These are phyloP conservation scores for Anticlea derivata DNA, from an alignment of 2,888 invertebrate genomes.

Conservation along the genomic window DNA sequence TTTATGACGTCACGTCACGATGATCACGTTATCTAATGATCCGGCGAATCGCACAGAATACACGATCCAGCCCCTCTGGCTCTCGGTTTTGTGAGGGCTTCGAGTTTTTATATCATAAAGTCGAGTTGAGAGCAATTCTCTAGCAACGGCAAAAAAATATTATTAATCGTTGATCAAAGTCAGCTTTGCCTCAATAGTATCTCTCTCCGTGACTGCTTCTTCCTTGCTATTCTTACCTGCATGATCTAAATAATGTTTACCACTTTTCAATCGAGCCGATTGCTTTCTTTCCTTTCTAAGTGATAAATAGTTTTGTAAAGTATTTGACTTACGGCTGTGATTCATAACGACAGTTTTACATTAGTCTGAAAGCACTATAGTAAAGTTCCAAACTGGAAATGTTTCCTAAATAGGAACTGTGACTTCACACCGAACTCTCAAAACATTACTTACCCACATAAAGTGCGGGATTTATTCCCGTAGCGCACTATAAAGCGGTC, in stretches of 20 bases:
- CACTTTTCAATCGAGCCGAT: no score
- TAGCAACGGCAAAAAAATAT: no score
- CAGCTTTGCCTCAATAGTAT: no score
- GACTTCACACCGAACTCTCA: neutral
- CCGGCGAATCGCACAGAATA: neutral
- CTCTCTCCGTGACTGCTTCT: no score
- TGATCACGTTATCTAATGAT: neutral
- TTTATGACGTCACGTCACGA: neutral
- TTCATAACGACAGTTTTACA: no score
- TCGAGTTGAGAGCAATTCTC: neutral
- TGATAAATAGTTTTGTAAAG: no score
- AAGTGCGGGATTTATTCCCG: constrained; percentile 3
- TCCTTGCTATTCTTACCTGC: no score
- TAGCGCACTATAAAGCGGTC: neutral
- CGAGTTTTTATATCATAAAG: neutral
- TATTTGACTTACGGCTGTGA: no score
- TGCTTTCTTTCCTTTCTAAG: no score
- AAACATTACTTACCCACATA: neutral
- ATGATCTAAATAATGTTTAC: no score
- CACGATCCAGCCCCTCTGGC: neutral
- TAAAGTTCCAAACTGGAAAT: neutral
- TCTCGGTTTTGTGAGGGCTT: neutral
- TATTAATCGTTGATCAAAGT: no score
- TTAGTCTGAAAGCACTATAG: no score
- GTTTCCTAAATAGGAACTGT: neutral